Evolutionary conservation across 2,113 vertebrate species (phyloP), one percentile per base, ranked within the genome.

Genomic region (Antigone vipio): DNA sequence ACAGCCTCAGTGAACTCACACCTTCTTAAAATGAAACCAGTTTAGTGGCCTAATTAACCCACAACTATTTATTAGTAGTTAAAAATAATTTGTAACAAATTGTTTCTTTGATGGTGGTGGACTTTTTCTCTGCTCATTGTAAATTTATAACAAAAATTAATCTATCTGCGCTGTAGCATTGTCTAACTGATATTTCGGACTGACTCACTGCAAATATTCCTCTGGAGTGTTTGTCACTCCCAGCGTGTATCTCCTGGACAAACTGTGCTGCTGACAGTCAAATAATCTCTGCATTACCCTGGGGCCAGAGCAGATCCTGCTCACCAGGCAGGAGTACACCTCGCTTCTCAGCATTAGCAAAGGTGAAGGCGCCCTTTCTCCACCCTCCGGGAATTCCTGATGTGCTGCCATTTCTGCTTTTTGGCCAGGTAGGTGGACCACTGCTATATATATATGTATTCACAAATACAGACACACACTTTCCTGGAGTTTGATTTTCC

Each of bases 291-390:
- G 77, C 21, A 0, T 1, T 2, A 15, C 73, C 72, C 68, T 5
- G 45, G 32, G 67, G 77, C 68, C 27, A 6, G 26, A 60, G 67
- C 63, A 42, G 72, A 16, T 2, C 13, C 13, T 5, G 5, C 74
- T 75, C 47, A 0, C 6, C 0, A 0, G n/a, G 32, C 58, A 83
- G 82, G 29, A 60, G 55, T 78, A 13, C 78, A 34, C 40, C 63
- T 50, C 0, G 0, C 19, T 47, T 4, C 64, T 56, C 1, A 0
- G 58, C 22, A 1, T 5, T 5, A 53, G 35, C 72, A 9, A 52
- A 27, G 60, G 56, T 4, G 3, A 21, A 32, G 15, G n/a, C 0
- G 0, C 30, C 77, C 17, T 49, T 62, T 30, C 40, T 30, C 11
- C 27, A 16, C 14, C 27, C 45, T 34, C 52, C 0, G 0, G 23